Base-by-base conservation (phyloP, 92 coral and sea anemone species). In the Actinernus sp. region DNA sequence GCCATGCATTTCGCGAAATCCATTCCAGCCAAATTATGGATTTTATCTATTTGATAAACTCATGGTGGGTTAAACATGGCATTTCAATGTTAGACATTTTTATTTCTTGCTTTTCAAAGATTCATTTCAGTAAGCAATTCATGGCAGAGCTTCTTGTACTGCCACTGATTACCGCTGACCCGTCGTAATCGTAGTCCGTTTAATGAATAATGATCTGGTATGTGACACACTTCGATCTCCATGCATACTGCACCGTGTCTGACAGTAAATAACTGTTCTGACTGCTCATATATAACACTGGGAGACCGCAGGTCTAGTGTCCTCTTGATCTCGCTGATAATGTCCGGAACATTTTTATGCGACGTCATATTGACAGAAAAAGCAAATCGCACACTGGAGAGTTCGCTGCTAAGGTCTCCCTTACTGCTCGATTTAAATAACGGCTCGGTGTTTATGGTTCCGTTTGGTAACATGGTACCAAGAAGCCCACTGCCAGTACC, bases 161-260 rank as follows among this genome's bases (percentile, higher is more conserved):
- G 88, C 99, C 99, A 95, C 52, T 66, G 74, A 63, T 95, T 73
- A 26, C 99, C 99, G 68, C 97, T 89, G 73, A 95, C 87, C 29
- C 92, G 86, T 44, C 95, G 95, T 76, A 95, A 62, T 48, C 97
- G 97, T 55, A 95, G 80, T 47, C 97, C 99, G 63, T 95, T 95
- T 31, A 95, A 73, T 10, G 88, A 61, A 11, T 68, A 65, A 10
- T 63, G 83, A 40, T 74, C 87, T 2, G 94, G 86, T 28, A 92
- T 55, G 49, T 79, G 86, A 57, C 99, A 95, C 10, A 95, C 94
- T 55, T 95, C 99, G 29, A 95, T 95, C 73, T 95, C 92, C 88
- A 88, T 88, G 49, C 85, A 86, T 0, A 95, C 99, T 29, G 79
- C 88, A 27, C 92, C 99, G 44, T 95, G 84, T 33, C 84, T 90